Base-by-base conservation (phyloP, 1,140 invertebrate species). In the Bombus waltoni region DNA sequence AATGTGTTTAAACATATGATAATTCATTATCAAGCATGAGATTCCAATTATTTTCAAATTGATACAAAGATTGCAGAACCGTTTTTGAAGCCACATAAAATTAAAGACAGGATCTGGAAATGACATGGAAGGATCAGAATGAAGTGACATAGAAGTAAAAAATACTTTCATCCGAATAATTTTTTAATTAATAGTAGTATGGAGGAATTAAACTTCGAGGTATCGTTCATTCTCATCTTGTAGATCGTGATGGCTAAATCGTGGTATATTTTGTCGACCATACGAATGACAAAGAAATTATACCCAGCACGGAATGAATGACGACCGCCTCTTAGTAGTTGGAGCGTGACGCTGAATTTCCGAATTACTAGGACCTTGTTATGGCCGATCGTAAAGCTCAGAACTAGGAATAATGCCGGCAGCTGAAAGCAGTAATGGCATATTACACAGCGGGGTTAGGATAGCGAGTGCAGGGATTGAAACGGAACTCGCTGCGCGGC, bases 331-430 rank as follows among this genome's bases (percentile, higher is more conserved):
- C 35, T 9, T 28, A 74, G 25, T 38, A n/a, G 53, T 71, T 28
- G 10, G 13, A 81, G 70, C 35, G n/a, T 28, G 87, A 85, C 47
- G 68, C 53, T 18, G 53, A 57, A 66, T 86, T 88, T 74, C 32
- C 74, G 53, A 89, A 89, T 89, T 72, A 79, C 75, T 68, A 11
- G 53, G 40, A 81, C 47, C 75, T 79, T 81, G 83, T 89, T 89
- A 89, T 65, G 77, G 40, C 25, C 38, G 79, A 88, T 89, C 88
- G 83, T 89, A 89, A 89, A 89, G 70, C 79, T 75, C 62, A 80
- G 59, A 80, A 53, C 62, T 78, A 73, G 79, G 78, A 88, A 82
- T 89, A 85, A 86, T 76, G 53, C 62, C 65, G n/a, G 32, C 28
- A 32, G 70, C 44, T 71, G 72, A 79, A 82, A 86, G 59, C 76